Conservation (phyloP, 1,140 invertebrate species). For the Ips typographus region DNA sequence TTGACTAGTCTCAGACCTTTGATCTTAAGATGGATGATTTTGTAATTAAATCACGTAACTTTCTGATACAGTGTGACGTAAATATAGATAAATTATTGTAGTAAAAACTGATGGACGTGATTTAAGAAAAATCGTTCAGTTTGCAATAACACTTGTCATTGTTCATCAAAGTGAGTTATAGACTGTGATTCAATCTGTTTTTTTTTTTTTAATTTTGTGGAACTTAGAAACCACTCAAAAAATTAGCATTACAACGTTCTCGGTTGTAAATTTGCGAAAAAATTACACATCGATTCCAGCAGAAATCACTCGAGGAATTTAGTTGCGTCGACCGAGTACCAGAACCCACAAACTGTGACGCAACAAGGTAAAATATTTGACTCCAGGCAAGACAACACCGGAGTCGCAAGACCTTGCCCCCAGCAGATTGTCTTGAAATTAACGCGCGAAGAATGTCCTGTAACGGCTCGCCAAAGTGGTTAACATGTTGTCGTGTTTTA, state of each 20-base stretch:
- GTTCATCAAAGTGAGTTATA: too few relatives aligned
- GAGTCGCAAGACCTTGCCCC: constrained; percentile 20
- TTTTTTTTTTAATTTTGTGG: too few relatives aligned
- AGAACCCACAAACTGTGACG: constrained; percentile 20
- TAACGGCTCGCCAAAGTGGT: constrained; percentile 30
- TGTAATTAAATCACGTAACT: too few relatives aligned
- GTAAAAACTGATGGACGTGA: too few relatives aligned
- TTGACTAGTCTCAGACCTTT: too few relatives aligned
- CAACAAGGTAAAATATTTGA: constrained; percentile 28
- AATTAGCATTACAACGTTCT: neutral
- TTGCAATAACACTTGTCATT: too few relatives aligned
- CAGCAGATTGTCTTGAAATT: constrained; percentile 29
- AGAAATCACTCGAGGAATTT: constrained; percentile 9
- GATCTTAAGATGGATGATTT: too few relatives aligned
- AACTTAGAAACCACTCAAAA: too few relatives aligned
- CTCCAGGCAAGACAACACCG: constrained; percentile 27
- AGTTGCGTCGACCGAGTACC: constrained; percentile 3
- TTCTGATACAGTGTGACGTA: too few relatives aligned
- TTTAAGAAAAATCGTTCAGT: too few relatives aligned
- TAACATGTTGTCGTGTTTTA: constrained; percentile 23
- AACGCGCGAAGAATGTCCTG: constrained; percentile 30
- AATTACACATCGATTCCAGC: constrained; percentile 4
- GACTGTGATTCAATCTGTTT: too few relatives aligned
- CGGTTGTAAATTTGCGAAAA: neutral
- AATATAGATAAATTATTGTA: too few relatives aligned